Conservation (phyloP, 64 coral and sea anemone species). For the Montipora foliosa region DNA sequence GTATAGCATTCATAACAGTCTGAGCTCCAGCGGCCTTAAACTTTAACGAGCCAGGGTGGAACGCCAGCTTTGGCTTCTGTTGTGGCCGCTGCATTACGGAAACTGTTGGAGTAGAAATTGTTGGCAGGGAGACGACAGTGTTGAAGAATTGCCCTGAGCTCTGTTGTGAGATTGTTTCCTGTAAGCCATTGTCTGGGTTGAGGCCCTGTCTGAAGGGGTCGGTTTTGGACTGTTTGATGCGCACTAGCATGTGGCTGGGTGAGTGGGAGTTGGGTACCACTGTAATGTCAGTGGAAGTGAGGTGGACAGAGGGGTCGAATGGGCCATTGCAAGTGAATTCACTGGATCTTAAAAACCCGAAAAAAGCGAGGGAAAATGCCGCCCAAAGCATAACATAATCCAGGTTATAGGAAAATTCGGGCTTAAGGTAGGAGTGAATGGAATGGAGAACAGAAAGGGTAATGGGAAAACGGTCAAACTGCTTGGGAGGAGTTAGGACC, state of each 20-base stretch:
- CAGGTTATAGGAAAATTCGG: neutral
- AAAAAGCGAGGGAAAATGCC: constrained; percentile 62
- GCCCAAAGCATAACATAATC: constrained; percentile 70
- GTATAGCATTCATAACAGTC: constrained; percentile 35
- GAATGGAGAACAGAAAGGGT: constrained; percentile 33
- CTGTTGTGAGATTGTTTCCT: constrained; percentile 7
- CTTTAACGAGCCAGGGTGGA: constrained; percentile 30
- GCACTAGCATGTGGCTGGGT: neutral
- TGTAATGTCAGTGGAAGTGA: neutral
- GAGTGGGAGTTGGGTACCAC: neutral
- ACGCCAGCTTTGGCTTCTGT: constrained; percentile 9
- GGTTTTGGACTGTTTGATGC: constrained; percentile 45
- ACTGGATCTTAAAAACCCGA: constrained; percentile 53
- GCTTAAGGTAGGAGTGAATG: constrained; percentile 12
- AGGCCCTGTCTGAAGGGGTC: constrained; percentile 44
- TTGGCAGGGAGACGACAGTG: neutral
- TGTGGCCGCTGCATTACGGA: constrained; percentile 60
- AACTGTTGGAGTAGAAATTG: constrained; percentile 46
- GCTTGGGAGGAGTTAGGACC: neutral
- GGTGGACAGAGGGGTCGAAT: neutral
- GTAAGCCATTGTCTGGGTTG: constrained; percentile 21
- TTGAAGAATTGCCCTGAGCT: constrained; percentile 45
- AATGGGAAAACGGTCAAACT: constrained; percentile 14
- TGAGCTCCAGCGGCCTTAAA: constrained; percentile 51
- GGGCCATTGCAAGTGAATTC: constrained; percentile 62